Percentiles rank a stretch among this genome's conserved stretches.
Evolutionary conservation across 2,888 invertebrate species (phyloP).

Genomic region (Unio pictorum): DNA sequence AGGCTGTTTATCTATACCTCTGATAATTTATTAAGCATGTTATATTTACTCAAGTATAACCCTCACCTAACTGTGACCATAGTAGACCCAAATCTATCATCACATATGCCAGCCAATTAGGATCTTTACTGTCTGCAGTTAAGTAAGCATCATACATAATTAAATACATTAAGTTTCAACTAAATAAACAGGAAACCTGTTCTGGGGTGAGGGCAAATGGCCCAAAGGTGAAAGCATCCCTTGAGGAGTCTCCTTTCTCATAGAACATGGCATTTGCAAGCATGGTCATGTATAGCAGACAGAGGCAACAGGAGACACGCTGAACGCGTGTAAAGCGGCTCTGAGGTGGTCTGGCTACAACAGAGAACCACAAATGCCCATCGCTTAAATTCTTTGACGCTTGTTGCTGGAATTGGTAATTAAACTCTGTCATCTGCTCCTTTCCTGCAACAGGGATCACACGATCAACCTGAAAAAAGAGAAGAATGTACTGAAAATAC

Average conservation of each 20-base stretch:
- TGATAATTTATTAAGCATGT: no score
- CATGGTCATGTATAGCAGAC: constrained; percentile 74
- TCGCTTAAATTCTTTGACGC: constrained; percentile 72
- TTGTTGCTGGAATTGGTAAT: constrained; percentile 71
- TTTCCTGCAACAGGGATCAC: constrained; percentile 73
- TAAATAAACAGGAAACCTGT: constrained; percentile 65
- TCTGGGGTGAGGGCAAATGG: constrained; percentile 72
- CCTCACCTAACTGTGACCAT: no score
- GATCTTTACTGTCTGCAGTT: background rate
- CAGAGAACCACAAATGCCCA: constrained; percentile 75
- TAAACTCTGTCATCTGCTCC: constrained; percentile 72
- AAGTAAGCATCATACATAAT: background rate
- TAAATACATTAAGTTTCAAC: background rate
- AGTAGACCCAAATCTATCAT: no score
- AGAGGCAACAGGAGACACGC: constrained; percentile 73
- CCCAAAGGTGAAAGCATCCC: constrained; percentile 70
- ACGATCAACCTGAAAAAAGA: constrained; percentile 71
- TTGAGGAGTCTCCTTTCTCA: constrained; percentile 51
- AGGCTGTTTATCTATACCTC: no score
- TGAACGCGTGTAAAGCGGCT: constrained; percentile 73
- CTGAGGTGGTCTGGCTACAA: constrained; percentile 73
- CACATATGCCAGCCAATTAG: no score
- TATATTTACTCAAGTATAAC: no score
- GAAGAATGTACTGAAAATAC: background rate
- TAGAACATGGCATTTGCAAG: constrained; percentile 75